A percentile compares a stretch with the other conserved stretches of the same genome.
phyloP scores from a whole-genome alignment of 2,888 invertebrate genomes.

The Torymus aiolomorphi region DNA sequence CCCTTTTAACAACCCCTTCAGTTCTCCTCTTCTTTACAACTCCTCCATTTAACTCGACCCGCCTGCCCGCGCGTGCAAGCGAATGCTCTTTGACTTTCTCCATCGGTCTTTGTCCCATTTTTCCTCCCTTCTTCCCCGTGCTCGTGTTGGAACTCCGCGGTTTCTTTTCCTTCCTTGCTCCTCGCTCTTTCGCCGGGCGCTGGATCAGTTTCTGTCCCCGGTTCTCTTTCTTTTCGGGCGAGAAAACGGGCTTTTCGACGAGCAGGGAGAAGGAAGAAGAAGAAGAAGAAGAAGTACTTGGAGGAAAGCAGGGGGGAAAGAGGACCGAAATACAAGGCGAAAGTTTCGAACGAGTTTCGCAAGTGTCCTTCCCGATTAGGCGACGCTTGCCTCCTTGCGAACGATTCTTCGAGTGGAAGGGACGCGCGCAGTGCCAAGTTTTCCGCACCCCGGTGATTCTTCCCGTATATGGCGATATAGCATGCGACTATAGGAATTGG shows the following conservation, averaged over 20 bases:
- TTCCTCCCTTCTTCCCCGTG: not conserved
- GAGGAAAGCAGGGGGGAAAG: slow-evolving; percentile 7
- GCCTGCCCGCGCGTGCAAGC: slow-evolving; percentile 4
- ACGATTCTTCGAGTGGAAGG: slow-evolving; percentile 46
- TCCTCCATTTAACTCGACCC: slow-evolving; percentile 20
- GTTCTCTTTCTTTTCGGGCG: slow-evolving; percentile 23
- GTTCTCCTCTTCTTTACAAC: slow-evolving; percentile 38
- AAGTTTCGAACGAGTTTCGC: slow-evolving; percentile 56
- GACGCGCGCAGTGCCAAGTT: slow-evolving; percentile 37
- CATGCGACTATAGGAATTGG: too few relatives aligned
- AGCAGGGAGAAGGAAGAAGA: not conserved
- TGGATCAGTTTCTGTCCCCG: not conserved
- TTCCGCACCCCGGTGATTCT: slow-evolving; percentile 24
- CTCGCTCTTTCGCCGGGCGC: too few relatives aligned
- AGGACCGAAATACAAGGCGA: slow-evolving; percentile 46
- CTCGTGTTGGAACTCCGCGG: not conserved
- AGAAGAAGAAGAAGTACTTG: slow-evolving; percentile 40
- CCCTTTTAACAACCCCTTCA: slow-evolving; percentile 29
- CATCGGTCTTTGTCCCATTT: slow-evolving; percentile 42
- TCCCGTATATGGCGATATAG: too few relatives aligned
- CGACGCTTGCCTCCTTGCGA: slow-evolving; percentile 39
- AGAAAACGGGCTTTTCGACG: slow-evolving; percentile 40
- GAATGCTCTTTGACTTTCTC: slow-evolving; percentile 53
- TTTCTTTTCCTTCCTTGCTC: not conserved
- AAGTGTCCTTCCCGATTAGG: slow-evolving; percentile 57